Evolutionary conservation across 2,888 invertebrate species (phyloP), one percentile per base, ranked within the genome.

Genomic region (Drosophila maculinotata): DNA sequence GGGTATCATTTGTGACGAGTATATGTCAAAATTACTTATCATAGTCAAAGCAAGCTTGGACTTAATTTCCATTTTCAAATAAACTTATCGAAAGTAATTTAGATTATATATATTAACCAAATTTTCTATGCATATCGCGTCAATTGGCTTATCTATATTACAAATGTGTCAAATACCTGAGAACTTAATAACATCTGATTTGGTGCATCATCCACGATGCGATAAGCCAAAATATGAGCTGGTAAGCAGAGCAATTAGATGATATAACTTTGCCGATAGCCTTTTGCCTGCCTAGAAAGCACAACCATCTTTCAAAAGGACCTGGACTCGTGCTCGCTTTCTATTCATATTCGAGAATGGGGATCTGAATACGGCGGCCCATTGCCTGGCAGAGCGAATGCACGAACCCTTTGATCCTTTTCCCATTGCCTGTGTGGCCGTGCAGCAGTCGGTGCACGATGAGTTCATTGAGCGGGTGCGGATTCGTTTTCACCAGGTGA

Each of bases 331-430:
- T 17, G 51, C 79, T 0, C 82, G 87, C 0, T 81, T 83, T 10
- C 73, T 91, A 67, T 73, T 89, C 39, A 77, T 91, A 3, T 86
- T 90, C 48, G 78, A 77, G 44, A 63, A 81, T 0, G 87, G 88
- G 0, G 91, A 91, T 58, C 48, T 91, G 5, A 82, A 89, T 42
- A 82, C 89, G 7, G 90, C 90, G 0, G 70, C 88, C 0, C 79
- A 90, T 44, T 68, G 76, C 28, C 48, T 91, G 31, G 80, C 74
- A 0, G 79, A 89, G 33, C 77, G 87, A 0, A 66, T 90, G 60
- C 83, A 88, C 4, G 75, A 82, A 5, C 90, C 90, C 1, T 79
- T 85, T 14, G 56, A 69, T 1, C 38, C 59, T 0, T 75, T 82
- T 39, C 79, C 83, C 0, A 73, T 91, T 28, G 83, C 82, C 52